Evolutionary conservation across 2,888 invertebrate genomes (phyloP).

Genomic region (Xestia rhomboidea): DNA sequence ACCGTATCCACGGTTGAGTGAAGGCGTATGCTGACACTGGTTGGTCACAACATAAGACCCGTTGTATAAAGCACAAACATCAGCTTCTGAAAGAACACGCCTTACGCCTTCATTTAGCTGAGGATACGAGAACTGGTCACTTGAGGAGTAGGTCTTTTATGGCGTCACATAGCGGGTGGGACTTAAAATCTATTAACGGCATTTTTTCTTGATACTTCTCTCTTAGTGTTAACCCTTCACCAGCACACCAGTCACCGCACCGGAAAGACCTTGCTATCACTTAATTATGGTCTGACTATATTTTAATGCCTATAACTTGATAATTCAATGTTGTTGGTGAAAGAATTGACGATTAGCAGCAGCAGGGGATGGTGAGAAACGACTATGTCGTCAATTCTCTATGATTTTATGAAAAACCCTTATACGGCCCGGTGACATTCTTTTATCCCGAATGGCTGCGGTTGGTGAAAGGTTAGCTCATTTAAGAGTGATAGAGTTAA

Average conservation of each 20-base stretch:
- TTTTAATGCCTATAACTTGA: no score
- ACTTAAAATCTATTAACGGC: no score
- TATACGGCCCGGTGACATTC: neutral
- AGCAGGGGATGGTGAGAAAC: neutral
- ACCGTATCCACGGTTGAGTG: no score
- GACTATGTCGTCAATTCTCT: neutral
- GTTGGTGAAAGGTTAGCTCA: neutral
- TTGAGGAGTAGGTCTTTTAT: neutral
- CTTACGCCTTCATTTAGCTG: no score
- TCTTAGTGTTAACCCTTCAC: constrained; percentile 7
- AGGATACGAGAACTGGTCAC: no score
- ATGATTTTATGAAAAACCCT: neutral
- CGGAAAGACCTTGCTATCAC: no score
- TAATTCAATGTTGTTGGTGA: neutral
- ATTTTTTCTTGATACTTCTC: neutral
- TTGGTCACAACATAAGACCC: no score
- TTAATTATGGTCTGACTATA: no score
- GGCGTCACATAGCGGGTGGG: neutral
- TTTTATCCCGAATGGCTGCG: neutral
- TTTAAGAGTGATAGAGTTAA: constrained; percentile 31
- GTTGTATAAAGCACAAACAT: no score
- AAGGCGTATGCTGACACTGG: no score
- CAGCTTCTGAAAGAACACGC: no score
- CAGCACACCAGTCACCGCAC: neutral
- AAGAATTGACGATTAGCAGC: neutral